These are phyloP conservation scores for Rhodophaea formosa DNA, from an alignment of 2,888 invertebrate genomes.

Conservation along the genomic window DNA sequence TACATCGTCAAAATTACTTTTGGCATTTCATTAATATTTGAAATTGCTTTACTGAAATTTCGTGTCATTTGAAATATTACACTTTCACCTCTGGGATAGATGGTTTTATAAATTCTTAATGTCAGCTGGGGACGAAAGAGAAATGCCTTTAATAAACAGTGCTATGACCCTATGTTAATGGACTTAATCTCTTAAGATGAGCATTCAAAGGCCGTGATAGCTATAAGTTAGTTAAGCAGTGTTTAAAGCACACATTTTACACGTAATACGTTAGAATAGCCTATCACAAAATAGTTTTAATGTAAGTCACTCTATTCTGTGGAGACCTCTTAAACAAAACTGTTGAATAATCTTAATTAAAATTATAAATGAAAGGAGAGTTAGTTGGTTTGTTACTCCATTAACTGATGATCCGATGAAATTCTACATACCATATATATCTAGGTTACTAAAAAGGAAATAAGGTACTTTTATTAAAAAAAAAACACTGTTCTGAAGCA, in stretches of 20 bases:
- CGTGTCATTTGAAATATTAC: conserved; percentile 7
- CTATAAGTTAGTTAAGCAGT: conserved; percentile 54
- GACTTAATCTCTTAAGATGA: conserved; percentile 33
- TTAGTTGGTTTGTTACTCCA: no score
- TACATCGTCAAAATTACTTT: background rate
- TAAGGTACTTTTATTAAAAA: no score
- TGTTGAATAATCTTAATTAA: no score
- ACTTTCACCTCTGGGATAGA: conserved; percentile 2
- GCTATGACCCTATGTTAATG: conserved; percentile 31
- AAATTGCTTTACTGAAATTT: background rate
- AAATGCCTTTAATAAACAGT: conserved; percentile 39
- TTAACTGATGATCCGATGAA: no score
- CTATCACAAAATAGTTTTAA: conserved; percentile 40
- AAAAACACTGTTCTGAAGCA: no score
- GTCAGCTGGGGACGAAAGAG: conserved; percentile 25
- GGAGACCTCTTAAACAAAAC: background rate
- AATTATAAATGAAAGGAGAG: no score
- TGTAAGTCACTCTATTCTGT: conserved; percentile 16
- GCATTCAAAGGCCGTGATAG: conserved; percentile 72
- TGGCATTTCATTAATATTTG: background rate
- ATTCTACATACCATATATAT: no score
- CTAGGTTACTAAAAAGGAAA: no score
- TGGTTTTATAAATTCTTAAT: conserved; percentile 18
- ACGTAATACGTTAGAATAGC: conserved; percentile 51
- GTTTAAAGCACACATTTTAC: conserved; percentile 57